These are phyloP conservation scores for Polydrusus pterygomalis DNA, from an alignment of 2,888 invertebrate genomes.

Conservation along the genomic window DNA sequence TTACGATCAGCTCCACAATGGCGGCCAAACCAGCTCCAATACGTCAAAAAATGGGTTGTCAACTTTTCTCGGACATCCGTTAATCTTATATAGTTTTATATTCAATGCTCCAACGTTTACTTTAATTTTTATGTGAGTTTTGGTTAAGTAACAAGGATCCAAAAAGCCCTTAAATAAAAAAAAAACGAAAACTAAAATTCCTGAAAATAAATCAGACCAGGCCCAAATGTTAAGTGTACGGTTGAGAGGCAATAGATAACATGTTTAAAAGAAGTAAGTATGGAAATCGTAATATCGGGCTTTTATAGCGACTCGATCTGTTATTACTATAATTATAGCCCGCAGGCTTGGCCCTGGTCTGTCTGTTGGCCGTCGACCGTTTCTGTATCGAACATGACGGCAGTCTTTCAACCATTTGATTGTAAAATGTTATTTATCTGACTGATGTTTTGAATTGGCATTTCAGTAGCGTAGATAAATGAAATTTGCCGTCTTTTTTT, in stretches of 20 bases:
- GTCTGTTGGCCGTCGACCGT: conserved; percentile 64
- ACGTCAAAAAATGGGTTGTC: too few species aligned
- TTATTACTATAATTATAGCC: conserved; percentile 72
- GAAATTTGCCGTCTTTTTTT: too few species aligned
- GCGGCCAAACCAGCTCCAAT: too few species aligned
- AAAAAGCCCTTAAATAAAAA: neutral
- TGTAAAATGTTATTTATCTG: conserved; percentile 61
- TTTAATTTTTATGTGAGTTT: too few species aligned
- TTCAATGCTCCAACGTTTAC: too few species aligned
- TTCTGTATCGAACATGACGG: conserved; percentile 56
- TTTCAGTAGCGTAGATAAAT: conserved; percentile 35
- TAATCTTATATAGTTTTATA: too few species aligned
- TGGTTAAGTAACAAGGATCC: too few species aligned
- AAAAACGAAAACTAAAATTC: conserved; percentile 1
- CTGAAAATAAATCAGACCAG: conserved; percentile 28
- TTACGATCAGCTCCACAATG: too few species aligned
- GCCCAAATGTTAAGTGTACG: conserved; percentile 29
- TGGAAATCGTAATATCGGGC: conserved; percentile 68
- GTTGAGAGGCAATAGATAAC: conserved; percentile 39
- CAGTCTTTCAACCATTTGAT: conserved; percentile 47
- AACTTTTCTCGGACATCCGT: too few species aligned
- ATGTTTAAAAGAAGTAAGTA: conserved; percentile 59
- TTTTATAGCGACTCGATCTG: conserved; percentile 69
- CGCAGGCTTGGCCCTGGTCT: conserved; percentile 65
- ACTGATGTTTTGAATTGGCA: conserved; percentile 54